Evolutionary conservation across 1,140 invertebrate genomes (phyloP), one percentile per base, ranked within the genome.

Genomic region (Ridgeia piscesae): DNA sequence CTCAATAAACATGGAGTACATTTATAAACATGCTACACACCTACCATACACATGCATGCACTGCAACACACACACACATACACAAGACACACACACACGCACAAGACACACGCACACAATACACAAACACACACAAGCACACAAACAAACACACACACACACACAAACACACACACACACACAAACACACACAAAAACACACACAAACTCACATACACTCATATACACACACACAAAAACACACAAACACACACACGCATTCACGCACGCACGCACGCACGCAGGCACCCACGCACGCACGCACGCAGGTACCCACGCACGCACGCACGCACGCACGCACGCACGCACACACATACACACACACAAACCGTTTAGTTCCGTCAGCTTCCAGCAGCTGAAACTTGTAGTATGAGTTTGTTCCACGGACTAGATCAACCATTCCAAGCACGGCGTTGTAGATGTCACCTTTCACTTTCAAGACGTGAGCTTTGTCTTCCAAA

Each of bases 391-490:
- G 96, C 58, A 99, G 95, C 96, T 99, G 99, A 48, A 99, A 93
- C 95, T 99, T 99, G 95, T 99, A 99, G 95, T 97, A 99, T 8
- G 98, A 99, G 96, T 99, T 99, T 94, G 98, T 98, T 91, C 98
- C 97, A 17, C 96, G 97, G 92, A 98, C 97, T 77, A 99, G 97
- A 95, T 99, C 98, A 1, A 98, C 98, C 93, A 97, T 95, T 34
- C 98, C 97, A 8, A 99, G 97, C 0, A 98, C 97, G 91, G 97
- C 97, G 58, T 97, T 98, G 95, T 97, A 99, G 93, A 98, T 94
- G n/a, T 95, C 95, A 14, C 94, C 94, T 92, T 94, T 94, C 92
- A 92, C 93, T 91, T 95, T 95, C 95, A 98, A 98, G 14, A 99
- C 98, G 96, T 99, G 98, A 0, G 98, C 97, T 6, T 95, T 95